Evolutionary conservation across 1,140 invertebrate species (phyloP).

Genomic region (Samia ricini): DNA sequence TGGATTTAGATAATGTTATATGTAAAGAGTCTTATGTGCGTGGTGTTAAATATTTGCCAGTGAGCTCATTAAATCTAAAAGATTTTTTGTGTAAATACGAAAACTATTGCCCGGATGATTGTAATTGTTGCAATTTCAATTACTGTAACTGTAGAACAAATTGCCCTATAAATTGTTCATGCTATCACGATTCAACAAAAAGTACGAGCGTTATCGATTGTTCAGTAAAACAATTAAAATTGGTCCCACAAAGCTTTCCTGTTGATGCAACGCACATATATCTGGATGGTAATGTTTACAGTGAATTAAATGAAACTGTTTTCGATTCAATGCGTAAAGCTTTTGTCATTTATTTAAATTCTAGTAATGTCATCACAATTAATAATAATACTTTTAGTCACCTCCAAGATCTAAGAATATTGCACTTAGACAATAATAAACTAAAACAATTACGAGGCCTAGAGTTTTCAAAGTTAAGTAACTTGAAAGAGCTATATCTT

Average conservation of each 20-base stretch:
- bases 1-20: slow-evolving; percentile 89
- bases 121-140: slow-evolving; percentile 92
- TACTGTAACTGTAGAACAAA: slow-evolving; percentile 92
- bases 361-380: slow-evolving; percentile 87
- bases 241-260: slow-evolving; percentile 87
- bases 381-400: slow-evolving; percentile 93
- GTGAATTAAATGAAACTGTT: slow-evolving; percentile 87
- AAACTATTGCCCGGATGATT: slow-evolving; percentile 88
- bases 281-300: slow-evolving; percentile 88
- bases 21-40: slow-evolving; percentile 89
- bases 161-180: slow-evolving; percentile 91
- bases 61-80: slow-evolving; percentile 83
- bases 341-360: slow-evolving; percentile 89
- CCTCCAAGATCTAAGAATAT: slow-evolving; percentile 84
- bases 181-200: slow-evolving; percentile 92
- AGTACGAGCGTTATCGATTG: slow-evolving; percentile 92
- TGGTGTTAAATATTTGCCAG: slow-evolving; percentile 83
- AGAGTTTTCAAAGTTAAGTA: slow-evolving; percentile 89
- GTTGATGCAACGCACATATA: slow-evolving; percentile 95
- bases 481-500: slow-evolving; percentile 90
- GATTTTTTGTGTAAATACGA: slow-evolving; percentile 92
- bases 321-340: slow-evolving; percentile 93
- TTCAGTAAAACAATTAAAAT: slow-evolving; percentile 81
- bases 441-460: slow-evolving; percentile 86
- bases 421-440: slow-evolving; percentile 92